phyloP scores from a whole-genome alignment of 2,888 invertebrate species.

The Serrognathus titanus region DNA sequence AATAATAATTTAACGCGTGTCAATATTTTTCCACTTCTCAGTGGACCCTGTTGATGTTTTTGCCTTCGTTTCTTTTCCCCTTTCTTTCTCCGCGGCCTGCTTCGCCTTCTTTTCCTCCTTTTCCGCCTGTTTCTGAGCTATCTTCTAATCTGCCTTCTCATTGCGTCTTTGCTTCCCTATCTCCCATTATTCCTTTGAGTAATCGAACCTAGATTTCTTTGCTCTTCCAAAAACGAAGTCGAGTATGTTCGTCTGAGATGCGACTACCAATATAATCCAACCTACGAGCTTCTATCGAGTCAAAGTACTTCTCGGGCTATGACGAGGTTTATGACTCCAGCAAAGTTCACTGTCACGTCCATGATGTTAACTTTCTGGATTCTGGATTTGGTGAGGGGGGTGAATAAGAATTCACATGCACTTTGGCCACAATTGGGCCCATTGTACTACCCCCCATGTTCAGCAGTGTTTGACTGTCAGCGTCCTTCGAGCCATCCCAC shows the following conservation, averaged over 20 bases:
- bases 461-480: too few relatives aligned
- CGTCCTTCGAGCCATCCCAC: too few relatives aligned
- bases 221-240: constrained; percentile 71
- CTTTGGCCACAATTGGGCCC: too few relatives aligned
- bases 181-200: constrained; percentile 7
- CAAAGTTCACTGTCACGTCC: constrained; percentile 62
- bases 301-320: constrained; percentile 58
- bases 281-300: constrained; percentile 75
- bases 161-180: background rate
- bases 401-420: too few relatives aligned
- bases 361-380: constrained; percentile 65
- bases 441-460: too few relatives aligned
- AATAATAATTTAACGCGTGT: too few relatives aligned
- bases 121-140: background rate
- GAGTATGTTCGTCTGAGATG: constrained; percentile 63
- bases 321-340: constrained; percentile 61
- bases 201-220: constrained; percentile 43
- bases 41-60: background rate
- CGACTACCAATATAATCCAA: constrained; percentile 72
- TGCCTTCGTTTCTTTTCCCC: background rate
- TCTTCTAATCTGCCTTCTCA: constrained; percentile 8
- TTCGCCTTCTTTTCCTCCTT: background rate
- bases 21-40: too few relatives aligned
- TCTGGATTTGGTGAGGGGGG: too few relatives aligned
- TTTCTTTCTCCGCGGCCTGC: background rate